Base-by-base conservation (phyloP, 2,888 invertebrate genomes). In the Drosophila pegasa region DNA sequence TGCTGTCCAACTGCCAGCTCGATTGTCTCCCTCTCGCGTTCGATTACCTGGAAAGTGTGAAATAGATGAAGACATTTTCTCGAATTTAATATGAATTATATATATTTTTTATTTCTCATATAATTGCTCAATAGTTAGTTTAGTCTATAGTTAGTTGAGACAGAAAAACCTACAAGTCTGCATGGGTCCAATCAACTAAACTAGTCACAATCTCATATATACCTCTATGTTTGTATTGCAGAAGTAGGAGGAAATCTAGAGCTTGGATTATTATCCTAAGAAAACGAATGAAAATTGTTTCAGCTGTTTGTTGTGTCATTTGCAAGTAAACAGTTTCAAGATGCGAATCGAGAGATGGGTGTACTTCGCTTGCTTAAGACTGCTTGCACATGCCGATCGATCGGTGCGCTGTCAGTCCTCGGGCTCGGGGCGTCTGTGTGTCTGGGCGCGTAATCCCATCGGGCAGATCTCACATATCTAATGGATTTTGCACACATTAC, bases 401-500 rank as follows among this genome's bases (percentile, higher is more conserved):
- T 51, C 51, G 43, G 16, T 33, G 43, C 12, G 51, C 54, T 22
- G 41, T 33, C 29, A 10, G 40, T 38, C 33, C 31, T 25, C 20
- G 31, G 12, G 25, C 29, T 29, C 37, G 40, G 45, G 40, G 54
- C 59, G 54, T 50, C 59, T 55, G 37, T 45, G 41, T 68, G 62
- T 68, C 62, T 62, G 56, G 51, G 41, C 71, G 52, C 52, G 37
- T 80, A 82, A 80, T 80, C 80, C 79, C 60, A 84, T 87, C 76
- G 69, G 65, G 60, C 37, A 71, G 67, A 87, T 84, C 87, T 77
- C 75, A 87, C 83, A 87, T 84, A 74, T 81, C 83, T 79, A 84
- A 84, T 84, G 87, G 84, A 84, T 84, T 84, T 84, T 52, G 83
- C 83, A 87, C 83, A 84, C 87, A 84, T 84, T 82, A 60, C 31